Conservation (phyloP, 1,140 invertebrate species). For the Tetraneura akinire region DNA sequence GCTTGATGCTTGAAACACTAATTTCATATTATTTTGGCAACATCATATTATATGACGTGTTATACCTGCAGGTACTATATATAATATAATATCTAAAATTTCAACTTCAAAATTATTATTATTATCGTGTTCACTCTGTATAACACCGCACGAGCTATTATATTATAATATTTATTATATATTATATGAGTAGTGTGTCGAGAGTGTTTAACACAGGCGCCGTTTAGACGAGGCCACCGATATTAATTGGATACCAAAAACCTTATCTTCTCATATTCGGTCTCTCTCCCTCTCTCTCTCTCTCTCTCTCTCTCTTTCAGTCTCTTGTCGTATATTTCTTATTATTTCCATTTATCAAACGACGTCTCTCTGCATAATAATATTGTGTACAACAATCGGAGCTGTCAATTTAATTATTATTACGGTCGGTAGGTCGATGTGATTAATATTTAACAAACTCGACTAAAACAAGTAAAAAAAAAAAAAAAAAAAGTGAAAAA, state of each 20-base stretch:
- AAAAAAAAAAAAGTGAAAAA: no score
- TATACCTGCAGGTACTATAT: no score
- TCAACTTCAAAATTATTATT: no score
- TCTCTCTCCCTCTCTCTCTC: no score
- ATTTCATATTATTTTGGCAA: background rate
- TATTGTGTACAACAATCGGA: slow-evolving; percentile 8
- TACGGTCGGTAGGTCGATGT: background rate
- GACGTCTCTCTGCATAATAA: background rate
- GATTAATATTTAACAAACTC: slow-evolving; percentile 1
- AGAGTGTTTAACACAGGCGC: background rate
- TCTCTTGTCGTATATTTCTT: background rate
- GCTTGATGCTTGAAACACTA: background rate
- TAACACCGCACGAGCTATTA: no score
- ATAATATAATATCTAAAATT: no score
- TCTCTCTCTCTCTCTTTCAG: no score
- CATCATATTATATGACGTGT: background rate
- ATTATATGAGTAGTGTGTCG: no score
- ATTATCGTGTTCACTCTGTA: no score
- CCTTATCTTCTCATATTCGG: no score
- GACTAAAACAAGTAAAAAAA: background rate
- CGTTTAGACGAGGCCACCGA: slow-evolving; percentile 16
- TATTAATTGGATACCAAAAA: slow-evolving; percentile 12
- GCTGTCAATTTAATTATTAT: slow-evolving; percentile 14
- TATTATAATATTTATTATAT: no score
- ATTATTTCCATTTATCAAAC: background rate